A percentile compares a stretch with the other conserved stretches of the same genome.
Conservation (phyloP, 2,113 vertebrate species). For the Pseudorectes ferrugineus region DNA sequence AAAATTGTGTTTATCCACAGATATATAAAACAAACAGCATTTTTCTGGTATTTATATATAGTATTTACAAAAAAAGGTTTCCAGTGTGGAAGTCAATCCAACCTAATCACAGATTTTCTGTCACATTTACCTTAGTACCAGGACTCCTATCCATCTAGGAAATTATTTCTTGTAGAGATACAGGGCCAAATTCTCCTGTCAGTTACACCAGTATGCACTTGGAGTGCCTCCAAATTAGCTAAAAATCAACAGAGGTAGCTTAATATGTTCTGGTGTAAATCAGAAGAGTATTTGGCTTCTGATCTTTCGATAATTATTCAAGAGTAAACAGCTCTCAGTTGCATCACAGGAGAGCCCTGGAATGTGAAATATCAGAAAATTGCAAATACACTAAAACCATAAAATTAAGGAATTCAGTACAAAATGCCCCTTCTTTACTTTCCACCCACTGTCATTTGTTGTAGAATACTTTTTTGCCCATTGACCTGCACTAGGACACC, state of each 20-base stretch:
- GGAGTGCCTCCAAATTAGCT: conserved; percentile 51
- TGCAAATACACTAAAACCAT: neutral
- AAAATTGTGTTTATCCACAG: conserved; percentile 67
- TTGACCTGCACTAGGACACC: neutral
- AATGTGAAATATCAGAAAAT: conserved; percentile 27
- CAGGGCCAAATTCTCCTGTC: conserved; percentile 35
- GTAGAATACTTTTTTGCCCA: neutral
- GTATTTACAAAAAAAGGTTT: conserved; percentile 64
- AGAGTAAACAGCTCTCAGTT: conserved; percentile 43
- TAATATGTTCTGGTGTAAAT: conserved; percentile 43
- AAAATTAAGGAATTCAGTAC: neutral
- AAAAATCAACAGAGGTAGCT: conserved; percentile 46
- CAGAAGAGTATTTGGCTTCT: conserved; percentile 53
- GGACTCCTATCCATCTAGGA: conserved; percentile 51
- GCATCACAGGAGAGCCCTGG: conserved; percentile 35
- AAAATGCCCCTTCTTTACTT: neutral
- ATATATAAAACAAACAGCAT: conserved; percentile 65
- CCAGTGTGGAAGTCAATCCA: conserved; percentile 57
- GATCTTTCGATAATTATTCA: conserved; percentile 60
- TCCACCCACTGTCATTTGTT: neutral
- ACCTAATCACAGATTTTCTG: conserved; percentile 60
- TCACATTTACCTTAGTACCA: conserved; percentile 63
- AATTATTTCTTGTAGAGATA: conserved; percentile 56
- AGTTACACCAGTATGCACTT: conserved; percentile 22
- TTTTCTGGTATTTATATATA: conserved; percentile 61